Evolutionary conservation across 2,797 vertebrate genomes (phyloP).

Genomic region (Pseudochirops corinnae): DNA sequence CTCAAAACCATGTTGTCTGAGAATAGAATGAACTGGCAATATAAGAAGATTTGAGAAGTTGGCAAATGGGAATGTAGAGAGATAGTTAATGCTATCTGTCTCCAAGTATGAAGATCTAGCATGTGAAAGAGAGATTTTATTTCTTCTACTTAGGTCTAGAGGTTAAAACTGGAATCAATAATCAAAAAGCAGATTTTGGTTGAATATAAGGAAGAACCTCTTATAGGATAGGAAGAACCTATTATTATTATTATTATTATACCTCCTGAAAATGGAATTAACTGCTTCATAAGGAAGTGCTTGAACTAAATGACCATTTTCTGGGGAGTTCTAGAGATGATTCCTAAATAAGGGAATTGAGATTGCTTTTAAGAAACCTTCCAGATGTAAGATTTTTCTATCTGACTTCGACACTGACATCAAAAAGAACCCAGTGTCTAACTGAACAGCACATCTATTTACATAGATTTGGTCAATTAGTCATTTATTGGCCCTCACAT

Average conservation of each 20-base stretch:
- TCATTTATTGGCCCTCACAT: background rate
- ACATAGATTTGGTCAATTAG: background rate
- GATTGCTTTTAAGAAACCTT: background rate
- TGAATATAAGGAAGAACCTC: background rate
- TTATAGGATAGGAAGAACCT: background rate
- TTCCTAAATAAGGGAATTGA: background rate
- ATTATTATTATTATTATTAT: background rate
- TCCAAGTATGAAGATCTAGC: background rate
- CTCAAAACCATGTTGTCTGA: background rate
- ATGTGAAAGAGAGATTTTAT: background rate
- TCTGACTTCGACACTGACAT: background rate
- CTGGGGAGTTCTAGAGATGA: background rate
- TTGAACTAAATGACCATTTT: background rate
- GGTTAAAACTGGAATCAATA: background rate
- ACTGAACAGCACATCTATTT: background rate
- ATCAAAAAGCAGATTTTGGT: background rate
- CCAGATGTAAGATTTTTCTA: background rate
- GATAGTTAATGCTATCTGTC: background rate
- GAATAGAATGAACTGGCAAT: background rate
- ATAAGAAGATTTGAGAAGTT: background rate
- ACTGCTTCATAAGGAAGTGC: background rate
- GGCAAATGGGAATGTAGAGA: background rate
- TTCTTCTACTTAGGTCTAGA: background rate
- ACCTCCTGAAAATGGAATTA: background rate
- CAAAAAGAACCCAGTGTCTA: background rate